These are phyloP conservation scores for Pardosa pseudoannulata DNA, from an alignment of 2,888 invertebrate species.

Conservation along the genomic window DNA sequence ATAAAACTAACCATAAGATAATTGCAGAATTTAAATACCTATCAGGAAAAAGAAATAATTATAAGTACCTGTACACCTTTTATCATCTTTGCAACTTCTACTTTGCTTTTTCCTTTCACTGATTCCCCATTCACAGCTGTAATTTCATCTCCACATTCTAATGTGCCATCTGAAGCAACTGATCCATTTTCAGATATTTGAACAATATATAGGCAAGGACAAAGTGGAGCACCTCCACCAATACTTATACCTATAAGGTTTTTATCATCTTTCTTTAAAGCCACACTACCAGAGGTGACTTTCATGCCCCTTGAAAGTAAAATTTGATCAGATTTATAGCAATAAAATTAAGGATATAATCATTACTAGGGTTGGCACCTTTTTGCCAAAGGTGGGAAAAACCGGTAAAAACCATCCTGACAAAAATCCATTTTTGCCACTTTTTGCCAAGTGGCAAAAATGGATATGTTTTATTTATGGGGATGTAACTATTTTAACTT, in stretches of 20 bases:
- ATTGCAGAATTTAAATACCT: too few relatives aligned
- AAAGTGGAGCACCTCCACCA: slow-evolving; percentile 95
- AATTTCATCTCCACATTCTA: slow-evolving; percentile 97
- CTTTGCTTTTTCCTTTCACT: slow-evolving; percentile 88
- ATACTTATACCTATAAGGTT: slow-evolving; percentile 97
- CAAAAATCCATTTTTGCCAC: too few relatives aligned
- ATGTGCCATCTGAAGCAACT: slow-evolving; percentile 92
- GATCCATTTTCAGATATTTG: slow-evolving; percentile 99
- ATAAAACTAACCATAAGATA: too few relatives aligned
- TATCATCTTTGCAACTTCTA: slow-evolving; percentile 99
- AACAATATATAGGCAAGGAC: slow-evolving; percentile 98
- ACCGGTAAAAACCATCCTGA: too few relatives aligned
- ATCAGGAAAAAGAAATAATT: too few relatives aligned
- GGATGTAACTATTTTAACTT: too few relatives aligned
- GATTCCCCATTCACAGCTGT: slow-evolving; percentile 94
- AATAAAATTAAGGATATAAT: too few relatives aligned
- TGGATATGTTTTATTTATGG: too few relatives aligned
- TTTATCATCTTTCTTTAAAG: slow-evolving; percentile 92
- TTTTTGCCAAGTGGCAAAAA: too few relatives aligned
- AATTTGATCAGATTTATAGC: too few relatives aligned
- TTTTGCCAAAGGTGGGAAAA: too few relatives aligned
- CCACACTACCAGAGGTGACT: slow-evolving; percentile 93
- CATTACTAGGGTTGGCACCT: too few relatives aligned
- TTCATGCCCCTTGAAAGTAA: slow-evolving; percentile 93
- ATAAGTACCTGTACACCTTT: slow-evolving; percentile 87